Conservation (phyloP, 2,113 vertebrate genomes). For the Oceanodroma tethys region DNA sequence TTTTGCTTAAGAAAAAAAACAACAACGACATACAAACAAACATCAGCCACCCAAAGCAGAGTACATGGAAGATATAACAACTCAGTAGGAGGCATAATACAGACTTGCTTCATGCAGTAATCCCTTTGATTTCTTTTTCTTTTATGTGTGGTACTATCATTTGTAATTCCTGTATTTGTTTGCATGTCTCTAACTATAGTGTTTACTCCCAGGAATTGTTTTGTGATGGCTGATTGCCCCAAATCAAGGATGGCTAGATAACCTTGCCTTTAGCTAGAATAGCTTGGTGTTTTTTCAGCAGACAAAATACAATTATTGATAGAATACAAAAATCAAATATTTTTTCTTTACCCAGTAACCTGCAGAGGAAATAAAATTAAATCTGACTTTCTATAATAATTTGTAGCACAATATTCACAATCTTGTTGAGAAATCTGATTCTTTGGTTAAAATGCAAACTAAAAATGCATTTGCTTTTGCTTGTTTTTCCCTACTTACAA, state of each 20-base stretch:
- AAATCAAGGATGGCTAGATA: slow-evolving; percentile 63
- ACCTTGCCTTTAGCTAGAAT: slow-evolving; percentile 56
- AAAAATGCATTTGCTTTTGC: neutral
- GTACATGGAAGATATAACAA: neutral
- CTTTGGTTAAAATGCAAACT: neutral
- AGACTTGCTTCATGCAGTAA: slow-evolving; percentile 33
- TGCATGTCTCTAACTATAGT: slow-evolving; percentile 48
- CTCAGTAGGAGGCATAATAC: slow-evolving; percentile 34
- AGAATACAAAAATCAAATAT: slow-evolving; percentile 37
- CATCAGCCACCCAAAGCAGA: neutral
- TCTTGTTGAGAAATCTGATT: neutral
- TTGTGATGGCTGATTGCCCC: slow-evolving; percentile 65
- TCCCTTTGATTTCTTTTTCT: slow-evolving; percentile 54
- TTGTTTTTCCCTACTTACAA: neutral
- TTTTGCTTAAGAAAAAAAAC: neutral
- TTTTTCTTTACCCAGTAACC: neutral
- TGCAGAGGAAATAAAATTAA: neutral
- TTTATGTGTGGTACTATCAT: slow-evolving; percentile 35
- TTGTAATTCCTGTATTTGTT: slow-evolving; percentile 66
- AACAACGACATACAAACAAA: neutral
- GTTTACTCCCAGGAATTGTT: slow-evolving; percentile 69
- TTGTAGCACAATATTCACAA: neutral
- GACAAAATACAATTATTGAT: slow-evolving; percentile 24
- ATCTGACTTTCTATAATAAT: neutral
- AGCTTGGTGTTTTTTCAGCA: neutral